Evolutionary conservation across 2,797 vertebrate genomes (phyloP), one percentile per base, ranked within the genome.

Genomic region (Salmo trutta): DNA sequence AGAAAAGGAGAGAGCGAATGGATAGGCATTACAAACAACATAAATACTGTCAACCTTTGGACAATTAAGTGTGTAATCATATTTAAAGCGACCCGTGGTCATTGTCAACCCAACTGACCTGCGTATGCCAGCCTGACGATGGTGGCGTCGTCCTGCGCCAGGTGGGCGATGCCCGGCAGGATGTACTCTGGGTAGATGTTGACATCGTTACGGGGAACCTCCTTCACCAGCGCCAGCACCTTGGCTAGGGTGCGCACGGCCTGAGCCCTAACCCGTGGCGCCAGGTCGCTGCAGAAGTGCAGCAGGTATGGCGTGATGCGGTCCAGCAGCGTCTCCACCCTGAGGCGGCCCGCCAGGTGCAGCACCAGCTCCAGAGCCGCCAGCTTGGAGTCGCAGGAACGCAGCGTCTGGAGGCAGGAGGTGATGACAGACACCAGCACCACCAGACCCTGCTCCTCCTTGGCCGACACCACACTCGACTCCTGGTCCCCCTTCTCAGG

Each of bases 181-280:
- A 99, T 96, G 88, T 99, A 99, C 74, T 99, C 98, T 0, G 98
- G 98, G 84, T 99, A 99, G 90, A 99, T 99, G 86, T 99, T 99
- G 86, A 97, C 92, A 56, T 99, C 98, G 66, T 99, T 99, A 64
- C 98, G 96, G 29, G 98, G 98, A 79, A 99, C 98, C 90, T 98
- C 97, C 92, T 97, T 97, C 86, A 99, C 97, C n/a, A 99, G 94
- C 12, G 97, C 97, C 82, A 99, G 95, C 69, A 99, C 96, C 89
- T 96, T 97, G 84, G 97, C 96, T 66, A 99, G 92, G 0, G 97
- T 99, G 71, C 96, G 94, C 78, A 99, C 96, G 3, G 98, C 98
- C 92, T 99, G 97, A 0, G 98, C 97, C 27, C 97, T 95, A 36
- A 99, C 96, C 0, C 98, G 95, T 2, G 98, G 97, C 86, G 96